These are phyloP conservation scores for Zaprionus gabonicus DNA, from an alignment of 1,140 invertebrate genomes.

Conservation along the genomic window DNA sequence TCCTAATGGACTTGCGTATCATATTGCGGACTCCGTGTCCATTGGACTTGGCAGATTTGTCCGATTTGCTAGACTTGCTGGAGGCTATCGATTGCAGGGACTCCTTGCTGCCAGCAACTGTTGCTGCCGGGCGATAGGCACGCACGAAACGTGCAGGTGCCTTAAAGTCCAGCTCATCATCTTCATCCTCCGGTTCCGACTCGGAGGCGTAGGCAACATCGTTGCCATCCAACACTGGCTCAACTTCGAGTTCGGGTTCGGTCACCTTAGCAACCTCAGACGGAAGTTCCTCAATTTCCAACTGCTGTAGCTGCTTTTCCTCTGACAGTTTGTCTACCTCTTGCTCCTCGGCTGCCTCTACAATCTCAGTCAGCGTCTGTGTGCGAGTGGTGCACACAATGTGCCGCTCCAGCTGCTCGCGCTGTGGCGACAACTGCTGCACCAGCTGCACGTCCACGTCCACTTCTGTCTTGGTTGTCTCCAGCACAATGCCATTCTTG, in stretches of 20 bases:
- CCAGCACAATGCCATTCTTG: constrained; percentile 58
- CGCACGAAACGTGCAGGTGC: constrained; percentile 76
- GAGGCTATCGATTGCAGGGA: constrained; percentile 63
- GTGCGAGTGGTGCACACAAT: constrained; percentile 47
- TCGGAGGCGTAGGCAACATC: constrained; percentile 80
- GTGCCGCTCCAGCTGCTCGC: constrained; percentile 43
- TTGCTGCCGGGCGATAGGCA: constrained; percentile 60
- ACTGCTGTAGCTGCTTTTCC: constrained; percentile 9
- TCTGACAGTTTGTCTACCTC: neutral
- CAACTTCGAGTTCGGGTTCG: constrained; percentile 3
- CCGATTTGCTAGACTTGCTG: constrained; percentile 27
- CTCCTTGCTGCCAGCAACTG: constrained; percentile 66
- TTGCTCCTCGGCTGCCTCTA: constrained; percentile 48
- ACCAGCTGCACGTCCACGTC: constrained; percentile 29
- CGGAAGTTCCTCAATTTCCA: neutral
- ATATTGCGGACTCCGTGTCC: constrained; percentile 60
- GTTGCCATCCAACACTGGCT: neutral
- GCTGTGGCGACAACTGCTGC: constrained; percentile 11
- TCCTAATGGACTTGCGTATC: constrained; percentile 78
- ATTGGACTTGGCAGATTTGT: constrained; percentile 46
- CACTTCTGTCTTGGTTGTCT: constrained; percentile 29
- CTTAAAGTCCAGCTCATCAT: constrained; percentile 63
- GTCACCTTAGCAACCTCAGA: neutral
- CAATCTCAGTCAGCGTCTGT: constrained; percentile 60
- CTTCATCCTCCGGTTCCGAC: constrained; percentile 54